These are phyloP conservation scores for Agrochola lota DNA, from an alignment of 2,888 invertebrate genomes.

Conservation along the genomic window DNA sequence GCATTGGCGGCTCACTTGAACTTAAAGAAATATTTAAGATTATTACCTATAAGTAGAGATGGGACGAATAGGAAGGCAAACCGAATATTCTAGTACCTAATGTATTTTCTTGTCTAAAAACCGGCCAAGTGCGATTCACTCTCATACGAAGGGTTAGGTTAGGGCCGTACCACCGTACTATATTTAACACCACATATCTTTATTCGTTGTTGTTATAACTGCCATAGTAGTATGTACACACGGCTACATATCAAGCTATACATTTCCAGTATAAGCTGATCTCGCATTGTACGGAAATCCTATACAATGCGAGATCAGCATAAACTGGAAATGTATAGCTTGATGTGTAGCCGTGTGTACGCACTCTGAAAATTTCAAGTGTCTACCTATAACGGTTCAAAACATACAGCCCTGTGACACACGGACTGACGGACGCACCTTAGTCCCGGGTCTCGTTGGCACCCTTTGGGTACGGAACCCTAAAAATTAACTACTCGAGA, in stretches of 20 bases:
- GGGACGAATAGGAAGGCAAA: not conserved
- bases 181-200: not conserved
- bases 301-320: too few relatives aligned
- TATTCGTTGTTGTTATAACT: not conserved
- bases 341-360: too few relatives aligned
- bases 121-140: not conserved
- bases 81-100: not conserved
- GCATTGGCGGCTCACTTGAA: not conserved
- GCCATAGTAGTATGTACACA: too few relatives aligned
- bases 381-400: not conserved
- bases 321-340: too few relatives aligned
- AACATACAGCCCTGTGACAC: not conserved
- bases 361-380: too few relatives aligned
- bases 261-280: too few relatives aligned
- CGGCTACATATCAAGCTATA: too few relatives aligned
- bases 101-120: not conserved
- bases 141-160: not conserved
- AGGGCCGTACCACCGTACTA: not conserved
- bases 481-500: not conserved
- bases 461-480: too few relatives aligned
- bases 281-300: too few relatives aligned
- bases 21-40: not conserved
- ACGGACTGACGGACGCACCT: not conserved
- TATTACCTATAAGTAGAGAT: not conserved
- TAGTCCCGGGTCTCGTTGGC: not conserved